Conservation (phyloP, 2,888 invertebrate genomes). For the Conops quadrifasciatus region DNA sequence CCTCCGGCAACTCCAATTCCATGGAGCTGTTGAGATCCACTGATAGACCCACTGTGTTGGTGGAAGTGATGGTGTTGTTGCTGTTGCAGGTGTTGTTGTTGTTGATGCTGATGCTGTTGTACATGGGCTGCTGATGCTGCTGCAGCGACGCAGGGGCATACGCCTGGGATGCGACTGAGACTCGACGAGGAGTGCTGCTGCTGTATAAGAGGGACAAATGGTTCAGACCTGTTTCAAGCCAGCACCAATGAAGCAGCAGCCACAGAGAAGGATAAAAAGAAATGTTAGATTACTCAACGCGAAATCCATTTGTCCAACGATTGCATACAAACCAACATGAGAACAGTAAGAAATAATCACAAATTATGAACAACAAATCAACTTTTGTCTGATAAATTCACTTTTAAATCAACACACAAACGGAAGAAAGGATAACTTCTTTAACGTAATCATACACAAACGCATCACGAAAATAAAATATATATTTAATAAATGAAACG, state of each 20-base stretch:
- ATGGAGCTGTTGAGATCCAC: constrained; percentile 66
- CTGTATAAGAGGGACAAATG: constrained; percentile 65
- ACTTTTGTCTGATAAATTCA: constrained; percentile 32
- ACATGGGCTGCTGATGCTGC: constrained; percentile 53
- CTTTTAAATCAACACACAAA: constrained; percentile 36
- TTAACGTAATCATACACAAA: constrained; percentile 1
- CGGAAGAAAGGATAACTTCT: background rate
- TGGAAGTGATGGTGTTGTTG: constrained; percentile 61
- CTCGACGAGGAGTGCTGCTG: constrained; percentile 65
- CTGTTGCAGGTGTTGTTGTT: constrained; percentile 54
- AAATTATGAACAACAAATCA: constrained; percentile 43
- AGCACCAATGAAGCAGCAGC: background rate
- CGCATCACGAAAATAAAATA: background rate
- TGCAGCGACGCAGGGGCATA: constrained; percentile 65
- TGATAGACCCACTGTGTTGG: constrained; percentile 61
- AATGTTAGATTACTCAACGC: constrained; percentile 35
- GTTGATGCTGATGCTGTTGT: constrained; percentile 49
- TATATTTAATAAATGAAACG: background rate
- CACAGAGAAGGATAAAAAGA: constrained; percentile 15
- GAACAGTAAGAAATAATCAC: constrained; percentile 39
- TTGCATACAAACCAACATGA: constrained; percentile 45
- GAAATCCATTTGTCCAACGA: constrained; percentile 40
- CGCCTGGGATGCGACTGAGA: constrained; percentile 65
- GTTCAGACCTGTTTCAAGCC: constrained; percentile 60
- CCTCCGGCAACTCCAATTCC: constrained; percentile 65